Evolutionary conservation across 2,888 invertebrate genomes (phyloP), one percentile per base, ranked within the genome.

Genomic region (Pristionchus exspectatus): DNA sequence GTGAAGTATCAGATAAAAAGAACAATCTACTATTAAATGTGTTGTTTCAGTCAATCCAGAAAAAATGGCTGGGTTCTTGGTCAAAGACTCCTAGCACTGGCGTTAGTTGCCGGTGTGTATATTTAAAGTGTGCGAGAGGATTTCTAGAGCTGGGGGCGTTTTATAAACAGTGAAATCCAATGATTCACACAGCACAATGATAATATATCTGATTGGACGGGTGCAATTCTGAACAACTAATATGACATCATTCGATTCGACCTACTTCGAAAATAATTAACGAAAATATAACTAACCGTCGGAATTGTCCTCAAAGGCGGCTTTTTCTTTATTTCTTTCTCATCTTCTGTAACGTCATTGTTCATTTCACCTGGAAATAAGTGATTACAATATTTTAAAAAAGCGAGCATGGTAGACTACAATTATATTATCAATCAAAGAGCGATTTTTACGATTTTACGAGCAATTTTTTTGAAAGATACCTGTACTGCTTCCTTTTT

Each of bases 241-340:
- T 50, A 12, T 50, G 12, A 50, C 44, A 9, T 3, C 44, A 10
- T 50, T 50, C 44, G 10, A 50, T 50, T 50, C 44, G 44, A 50
- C 12, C 44, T 12, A 12, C 44, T 38, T 38, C 44, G 44, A 3
- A 0, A 50, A 50, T 10, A 50, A 50, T n/a, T 18, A 81, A 44
- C n/a, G 2, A 81, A 27, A 50, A n/a, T 33, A 21, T 4, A 18
- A 33, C 84, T 59, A 21, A 85, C 84, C 30, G 84, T 85, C 4
- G 84, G 84, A 59, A 85, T 85, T 30, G 84, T 7, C 10, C 33
- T 21, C 84, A 83, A 59, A 27, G 84, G 33, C 0, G 84, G 33
- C 21, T 59, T 85, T 27, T 85, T 81, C 81, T 50, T 81, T 16
- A 21, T n/a, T 44, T 81, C 7, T 59, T 85, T 59, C 7, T 85